Base-by-base conservation (phyloP, 2,797 vertebrate species). In the Poecilia velifera region DNA sequence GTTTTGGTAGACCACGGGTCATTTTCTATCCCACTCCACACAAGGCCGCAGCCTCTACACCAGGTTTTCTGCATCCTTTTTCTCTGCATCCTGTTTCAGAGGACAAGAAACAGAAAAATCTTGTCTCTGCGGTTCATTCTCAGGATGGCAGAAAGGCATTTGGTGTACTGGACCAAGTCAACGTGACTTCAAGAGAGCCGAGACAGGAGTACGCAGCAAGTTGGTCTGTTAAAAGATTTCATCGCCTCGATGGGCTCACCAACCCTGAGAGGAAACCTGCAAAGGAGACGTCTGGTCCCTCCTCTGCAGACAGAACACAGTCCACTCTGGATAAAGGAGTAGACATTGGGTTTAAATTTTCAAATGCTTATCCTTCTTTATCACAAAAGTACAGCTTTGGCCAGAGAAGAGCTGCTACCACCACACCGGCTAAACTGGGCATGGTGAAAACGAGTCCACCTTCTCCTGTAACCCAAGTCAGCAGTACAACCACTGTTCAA, bases 321-420 rank as follows among this genome's bases (percentile, higher is more conserved):
- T 57, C 74, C 59, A 81, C 49, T 46, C 80, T 80, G 1, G 14
- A 84, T 10, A 84, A 82, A 76, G 2, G 59, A 9, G 74, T 14
- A 25, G 47, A 53, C 0, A 62, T 49, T 14, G 49, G 4, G 10
- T 68, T 78, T 46, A 86, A 77, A 83, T 76, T 45, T 1, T 1
- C 46, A 62, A 82, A 79, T 2, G 0, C 5, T 0, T 62, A 75
- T 36, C 71, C 76, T 0, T 55, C 36, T 47, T 57, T 82, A 7
- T 78, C 73, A 8, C 53, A 31, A 41, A 94, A 90, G 81, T 93
- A 90, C 46, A 84, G 51, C 31, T 94, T 95, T 85, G 79, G 79
- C 6, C 83, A 36, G 18, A 88, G 74, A 66, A 18, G 1, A 82
- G 3, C 3, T 28, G 20, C 70, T 25, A 10, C 55, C 1, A 22